Evolutionary conservation across 35 echinoderm and acorn worm species (phyloP), one percentile per base, ranked within the genome.

Genomic region (Holothuria glaberrima): DNA sequence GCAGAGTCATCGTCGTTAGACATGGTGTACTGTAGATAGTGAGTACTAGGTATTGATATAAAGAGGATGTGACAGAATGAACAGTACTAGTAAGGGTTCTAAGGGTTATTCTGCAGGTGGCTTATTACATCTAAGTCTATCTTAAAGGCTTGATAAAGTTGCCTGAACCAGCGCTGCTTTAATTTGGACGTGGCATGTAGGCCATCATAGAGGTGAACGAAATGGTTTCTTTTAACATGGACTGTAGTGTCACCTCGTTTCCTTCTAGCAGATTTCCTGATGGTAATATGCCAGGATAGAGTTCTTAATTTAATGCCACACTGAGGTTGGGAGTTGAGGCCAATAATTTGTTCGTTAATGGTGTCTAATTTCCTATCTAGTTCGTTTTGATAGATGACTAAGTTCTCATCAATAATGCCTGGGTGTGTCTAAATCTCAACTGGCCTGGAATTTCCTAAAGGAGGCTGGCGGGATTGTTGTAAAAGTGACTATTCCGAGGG

Each of bases 141-240:
- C 9, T 41, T 28, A 30, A 75, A 75, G 33, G 71, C 26, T 30
- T 75, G 27, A 41, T 75, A 75, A 19, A 75, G 21, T n/a, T n/a
- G n/a, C n/a, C n/a, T n/a, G n/a, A n/a, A n/a, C n/a, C n/a, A n/a
- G n/a, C n/a, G n/a, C n/a, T 16, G 63, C 29, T 67, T 67, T 30
- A 67, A 16, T 30, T 75, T 75, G 71, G 71, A 75, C 29, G 71
- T 75, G 26, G 71, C 71, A 75, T 75, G 71, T 20, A 75, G 71
- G 26, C 71, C 71, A 75, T 75, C 71, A n/a, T n/a, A n/a, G n/a
- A n/a, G n/a, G n/a, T n/a, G n/a, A n/a, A n/a, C n/a, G n/a, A n/a
- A n/a, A n/a, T n/a, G n/a, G n/a, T n/a, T n/a, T n/a, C n/a, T n/a
- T n/a, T n/a, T n/a, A n/a, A n/a, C n/a, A n/a, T n/a, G 27, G 18